Evolutionary conservation across 2,797 vertebrate genomes (phyloP).

Genomic region (Bryconaethiops microstoma): DNA sequence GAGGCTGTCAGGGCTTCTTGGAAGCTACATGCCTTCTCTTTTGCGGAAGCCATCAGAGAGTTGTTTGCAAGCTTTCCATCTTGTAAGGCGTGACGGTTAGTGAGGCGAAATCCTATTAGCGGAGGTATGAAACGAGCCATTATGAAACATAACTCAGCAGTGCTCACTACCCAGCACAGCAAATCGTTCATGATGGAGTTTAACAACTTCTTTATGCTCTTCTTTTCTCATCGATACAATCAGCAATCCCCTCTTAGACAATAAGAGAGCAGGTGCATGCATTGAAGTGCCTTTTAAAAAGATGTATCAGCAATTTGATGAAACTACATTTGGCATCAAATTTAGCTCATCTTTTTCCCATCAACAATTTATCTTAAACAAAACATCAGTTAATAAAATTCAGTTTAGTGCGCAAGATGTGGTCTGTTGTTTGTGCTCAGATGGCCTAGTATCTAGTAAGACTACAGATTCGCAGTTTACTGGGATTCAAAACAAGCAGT

Average conservation of each 20-base stretch:
- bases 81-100: constrained; percentile 29
- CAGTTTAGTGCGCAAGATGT: neutral
- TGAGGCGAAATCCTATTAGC: constrained; percentile 36
- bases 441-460: neutral
- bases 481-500: neutral
- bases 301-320: constrained; percentile 7
- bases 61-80: constrained; percentile 33
- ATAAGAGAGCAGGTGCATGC: constrained; percentile 24
- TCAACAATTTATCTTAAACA: neutral
- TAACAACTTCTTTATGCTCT: constrained; percentile 23
- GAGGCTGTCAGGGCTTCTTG: constrained; percentile 34
- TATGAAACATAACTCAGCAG: constrained; percentile 25
- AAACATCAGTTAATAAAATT: neutral
- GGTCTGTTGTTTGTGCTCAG: neutral
- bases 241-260: constrained; percentile 10
- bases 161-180: constrained; percentile 2
- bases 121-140: constrained; percentile 29
- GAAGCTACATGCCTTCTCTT: neutral
- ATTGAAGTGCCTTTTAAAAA: constrained; percentile 28
- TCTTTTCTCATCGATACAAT: constrained; percentile 19
- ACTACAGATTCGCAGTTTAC: neutral
- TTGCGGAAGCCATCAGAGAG: constrained; percentile 27
- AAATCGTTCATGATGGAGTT: constrained; percentile 27
- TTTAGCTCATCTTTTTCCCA: neutral
- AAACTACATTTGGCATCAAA: constrained; percentile 3